Percentiles rank a stretch among this genome's conserved stretches.
Evolutionary conservation across 2,888 invertebrate genomes (phyloP).

Genomic region (Drosophila lacicola): DNA sequence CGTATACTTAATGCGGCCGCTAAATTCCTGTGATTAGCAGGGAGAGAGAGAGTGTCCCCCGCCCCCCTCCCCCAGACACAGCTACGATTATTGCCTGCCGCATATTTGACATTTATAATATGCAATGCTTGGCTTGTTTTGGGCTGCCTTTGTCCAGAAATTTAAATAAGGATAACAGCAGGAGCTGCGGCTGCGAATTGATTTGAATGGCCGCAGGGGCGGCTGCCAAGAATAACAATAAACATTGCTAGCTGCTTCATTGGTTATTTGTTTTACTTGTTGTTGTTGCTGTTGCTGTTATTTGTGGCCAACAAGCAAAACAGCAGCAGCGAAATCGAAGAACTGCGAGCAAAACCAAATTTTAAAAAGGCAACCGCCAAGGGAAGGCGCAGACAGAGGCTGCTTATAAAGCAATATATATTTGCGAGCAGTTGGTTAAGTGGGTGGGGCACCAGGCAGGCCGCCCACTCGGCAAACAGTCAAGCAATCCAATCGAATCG

Average conservation of each 20-base stretch:
- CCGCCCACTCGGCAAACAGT: background rate
- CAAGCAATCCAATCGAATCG: slow-evolving; percentile 37
- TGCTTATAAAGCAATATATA: slow-evolving; percentile 66
- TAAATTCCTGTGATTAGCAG: slow-evolving; percentile 1
- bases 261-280: slow-evolving; percentile 66
- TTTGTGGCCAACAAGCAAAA: slow-evolving; percentile 61
- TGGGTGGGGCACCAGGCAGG: background rate
- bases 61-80: background rate
- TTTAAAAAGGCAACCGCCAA: slow-evolving; percentile 55
- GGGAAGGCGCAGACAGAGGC: slow-evolving; percentile 51
- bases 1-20: slow-evolving; percentile 47
- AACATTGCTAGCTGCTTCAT: slow-evolving; percentile 80
- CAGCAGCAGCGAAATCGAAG: slow-evolving; percentile 47
- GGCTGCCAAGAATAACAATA: slow-evolving; percentile 71
- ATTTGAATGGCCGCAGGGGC: slow-evolving; percentile 71
- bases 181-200: slow-evolving; percentile 59
- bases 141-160: slow-evolving; percentile 38
- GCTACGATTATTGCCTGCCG: background rate
- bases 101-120: slow-evolving; percentile 53
- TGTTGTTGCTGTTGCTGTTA: slow-evolving; percentile 1
- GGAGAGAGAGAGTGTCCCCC: background rate
- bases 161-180: slow-evolving; percentile 44
- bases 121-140: slow-evolving; percentile 47
- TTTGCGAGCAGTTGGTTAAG: background rate
- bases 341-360: slow-evolving; percentile 40